Evolutionary conservation across 2,888 invertebrate species (phyloP).

Genomic region (Nasonovia ribisnigri): DNA sequence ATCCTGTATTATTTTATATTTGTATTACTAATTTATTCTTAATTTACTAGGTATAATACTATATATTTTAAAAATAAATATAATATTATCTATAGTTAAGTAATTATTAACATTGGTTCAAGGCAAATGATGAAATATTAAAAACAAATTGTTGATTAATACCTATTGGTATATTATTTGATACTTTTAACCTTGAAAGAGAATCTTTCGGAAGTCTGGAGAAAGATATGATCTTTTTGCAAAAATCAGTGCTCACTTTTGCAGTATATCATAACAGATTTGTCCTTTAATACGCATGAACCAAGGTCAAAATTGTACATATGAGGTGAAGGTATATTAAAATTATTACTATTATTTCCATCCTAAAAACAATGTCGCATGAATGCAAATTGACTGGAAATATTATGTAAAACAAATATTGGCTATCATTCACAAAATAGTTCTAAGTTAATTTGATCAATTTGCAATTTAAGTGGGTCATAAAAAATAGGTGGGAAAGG

Average conservation of each 20-base stretch:
- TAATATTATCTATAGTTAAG: background rate
- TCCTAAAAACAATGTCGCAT: constrained; percentile 6
- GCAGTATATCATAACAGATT: constrained; percentile 37
- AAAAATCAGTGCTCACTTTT: constrained; percentile 18
- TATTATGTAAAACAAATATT: constrained; percentile 45
- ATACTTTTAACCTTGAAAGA: constrained; percentile 44
- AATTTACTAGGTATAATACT: background rate
- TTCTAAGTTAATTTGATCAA: constrained; percentile 29
- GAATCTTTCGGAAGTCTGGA: constrained; percentile 59
- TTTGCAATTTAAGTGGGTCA: constrained; percentile 52
- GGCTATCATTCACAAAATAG: constrained; percentile 7
- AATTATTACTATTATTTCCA: constrained; percentile 32
- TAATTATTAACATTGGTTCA: constrained; percentile 16
- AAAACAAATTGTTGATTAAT: background rate
- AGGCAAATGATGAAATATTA: constrained; percentile 37
- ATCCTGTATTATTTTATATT: no score
- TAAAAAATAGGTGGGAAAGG: constrained; percentile 41
- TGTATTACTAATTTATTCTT: background rate
- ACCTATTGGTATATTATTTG: background rate
- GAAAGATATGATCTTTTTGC: constrained; percentile 47
- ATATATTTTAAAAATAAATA: background rate
- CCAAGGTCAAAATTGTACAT: constrained; percentile 26
- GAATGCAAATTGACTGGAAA: constrained; percentile 39
- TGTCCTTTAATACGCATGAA: constrained; percentile 34
- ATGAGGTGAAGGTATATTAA: constrained; percentile 58